Conservation (phyloP, 2,113 vertebrate genomes). For the Callaeas wilsoni region DNA sequence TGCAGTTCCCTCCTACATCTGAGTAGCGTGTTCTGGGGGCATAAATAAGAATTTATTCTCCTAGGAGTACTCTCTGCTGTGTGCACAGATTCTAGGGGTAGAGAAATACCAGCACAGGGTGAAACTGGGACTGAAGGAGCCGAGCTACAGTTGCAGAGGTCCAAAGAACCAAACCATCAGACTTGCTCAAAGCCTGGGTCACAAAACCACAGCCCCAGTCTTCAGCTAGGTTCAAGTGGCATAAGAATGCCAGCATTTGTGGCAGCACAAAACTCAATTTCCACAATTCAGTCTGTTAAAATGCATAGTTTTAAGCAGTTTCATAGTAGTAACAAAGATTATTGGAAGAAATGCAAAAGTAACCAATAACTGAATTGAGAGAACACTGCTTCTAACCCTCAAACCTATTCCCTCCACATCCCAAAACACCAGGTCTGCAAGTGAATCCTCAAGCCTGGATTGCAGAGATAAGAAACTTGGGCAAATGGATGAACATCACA, state of each 20-base stretch:
- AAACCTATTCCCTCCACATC: neutral
- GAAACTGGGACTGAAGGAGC: neutral
- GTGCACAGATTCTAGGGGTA: too few relatives aligned
- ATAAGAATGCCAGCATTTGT: neutral
- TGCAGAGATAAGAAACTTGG: constrained; percentile 51
- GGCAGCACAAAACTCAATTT: neutral
- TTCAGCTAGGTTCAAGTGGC: neutral
- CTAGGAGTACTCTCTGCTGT: neutral
- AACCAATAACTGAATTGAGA: neutral
- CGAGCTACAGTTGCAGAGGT: neutral
- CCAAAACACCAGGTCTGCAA: neutral
- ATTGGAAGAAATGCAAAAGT: neutral
- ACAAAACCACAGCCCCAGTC: neutral
- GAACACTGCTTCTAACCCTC: neutral
- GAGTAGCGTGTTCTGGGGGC: neutral
- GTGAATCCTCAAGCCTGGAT: constrained; percentile 34
- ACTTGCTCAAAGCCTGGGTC: neutral
- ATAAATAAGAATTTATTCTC: neutral
- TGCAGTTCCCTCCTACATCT: neutral
- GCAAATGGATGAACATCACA: neutral
- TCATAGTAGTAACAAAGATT: neutral
- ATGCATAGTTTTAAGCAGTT: neutral
- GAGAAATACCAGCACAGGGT: neutral
- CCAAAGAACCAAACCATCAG: neutral
- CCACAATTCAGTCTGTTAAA: neutral